phyloP scores from a whole-genome alignment of 2,113 vertebrate genomes.

The Anguilla japonica region DNA sequence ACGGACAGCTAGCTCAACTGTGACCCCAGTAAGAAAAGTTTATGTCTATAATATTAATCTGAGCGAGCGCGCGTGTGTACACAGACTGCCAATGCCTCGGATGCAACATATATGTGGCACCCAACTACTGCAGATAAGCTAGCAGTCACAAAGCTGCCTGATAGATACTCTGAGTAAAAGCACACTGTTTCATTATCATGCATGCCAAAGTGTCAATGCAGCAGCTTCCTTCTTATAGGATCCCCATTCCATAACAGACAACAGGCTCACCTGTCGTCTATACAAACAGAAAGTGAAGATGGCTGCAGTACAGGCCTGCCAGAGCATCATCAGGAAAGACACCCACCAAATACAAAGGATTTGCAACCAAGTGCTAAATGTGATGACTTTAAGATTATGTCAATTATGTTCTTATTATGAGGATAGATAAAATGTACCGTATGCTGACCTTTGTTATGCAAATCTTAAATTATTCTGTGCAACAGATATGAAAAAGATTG shows the following conservation, averaged over 20 bases:
- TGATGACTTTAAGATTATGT: too few species aligned
- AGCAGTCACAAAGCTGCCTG: not conserved
- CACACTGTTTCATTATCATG: not conserved
- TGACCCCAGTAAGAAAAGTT: conserved; percentile 80
- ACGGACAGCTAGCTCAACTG: conserved; percentile 81
- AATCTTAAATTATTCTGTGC: too few species aligned
- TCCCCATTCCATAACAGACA: not conserved
- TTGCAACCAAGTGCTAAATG: too few species aligned
- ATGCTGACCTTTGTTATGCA: too few species aligned
- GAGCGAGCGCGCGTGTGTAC: not conserved
- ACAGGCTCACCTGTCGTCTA: too few species aligned
- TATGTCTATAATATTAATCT: conserved; percentile 40
- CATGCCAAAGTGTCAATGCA: not conserved
- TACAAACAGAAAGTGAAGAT: too few species aligned
- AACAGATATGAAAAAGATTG: too few species aligned
- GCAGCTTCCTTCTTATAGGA: not conserved
- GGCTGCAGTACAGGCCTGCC: too few species aligned
- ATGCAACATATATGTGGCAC: not conserved
- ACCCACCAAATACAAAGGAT: too few species aligned
- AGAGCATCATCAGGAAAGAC: too few species aligned
- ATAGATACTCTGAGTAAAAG: not conserved
- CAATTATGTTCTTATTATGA: too few species aligned
- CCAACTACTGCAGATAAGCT: not conserved
- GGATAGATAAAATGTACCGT: too few species aligned
- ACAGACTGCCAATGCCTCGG: not conserved